Percentiles rank a stretch among this genome's conserved stretches.
phyloP scores from a whole-genome alignment of 2,113 vertebrate species.

The Oncorhynchus nerka region DNA sequence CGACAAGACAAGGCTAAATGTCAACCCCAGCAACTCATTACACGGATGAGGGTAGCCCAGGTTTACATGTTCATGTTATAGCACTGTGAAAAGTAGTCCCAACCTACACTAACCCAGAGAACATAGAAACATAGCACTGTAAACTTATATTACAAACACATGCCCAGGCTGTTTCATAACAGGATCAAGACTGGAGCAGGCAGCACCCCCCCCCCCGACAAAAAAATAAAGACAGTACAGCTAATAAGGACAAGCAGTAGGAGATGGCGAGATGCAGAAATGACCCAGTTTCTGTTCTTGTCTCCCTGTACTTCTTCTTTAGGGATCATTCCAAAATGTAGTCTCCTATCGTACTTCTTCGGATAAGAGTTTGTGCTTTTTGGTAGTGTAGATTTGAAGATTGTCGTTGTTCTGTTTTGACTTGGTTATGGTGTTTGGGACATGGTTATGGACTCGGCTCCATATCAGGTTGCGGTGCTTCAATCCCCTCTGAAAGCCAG shows the following conservation, averaged over 20 bases:
- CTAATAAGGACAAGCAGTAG: conserved; percentile 69
- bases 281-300: conserved; percentile 67
- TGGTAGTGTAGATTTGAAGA: no score
- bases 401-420: no score
- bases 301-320: conserved; percentile 33
- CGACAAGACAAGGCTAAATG: conserved; percentile 39
- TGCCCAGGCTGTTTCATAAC: conserved; percentile 64
- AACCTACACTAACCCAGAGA: conserved; percentile 12
- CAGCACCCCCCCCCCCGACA: conserved; percentile 46
- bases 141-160: conserved; percentile 61
- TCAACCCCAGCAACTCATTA: conserved; percentile 11
- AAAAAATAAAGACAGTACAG: conserved; percentile 50
- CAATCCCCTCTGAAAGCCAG: not conserved
- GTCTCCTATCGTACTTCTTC: no score
- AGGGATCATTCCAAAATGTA: conserved; percentile 57
- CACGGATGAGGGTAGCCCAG: conserved; percentile 1
- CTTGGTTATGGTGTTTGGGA: not conserved
- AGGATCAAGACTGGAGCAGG: conserved; percentile 60
- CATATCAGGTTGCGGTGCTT: not conserved
- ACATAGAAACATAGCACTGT: not conserved
- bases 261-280: conserved; percentile 54
- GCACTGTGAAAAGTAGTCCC: conserved; percentile 19
- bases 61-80: conserved; percentile 12
- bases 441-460: no score
- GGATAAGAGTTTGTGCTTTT: no score